These are phyloP conservation scores for Neuroterus valhalla DNA, from an alignment of 1,140 invertebrate species.

Conservation along the genomic window DNA sequence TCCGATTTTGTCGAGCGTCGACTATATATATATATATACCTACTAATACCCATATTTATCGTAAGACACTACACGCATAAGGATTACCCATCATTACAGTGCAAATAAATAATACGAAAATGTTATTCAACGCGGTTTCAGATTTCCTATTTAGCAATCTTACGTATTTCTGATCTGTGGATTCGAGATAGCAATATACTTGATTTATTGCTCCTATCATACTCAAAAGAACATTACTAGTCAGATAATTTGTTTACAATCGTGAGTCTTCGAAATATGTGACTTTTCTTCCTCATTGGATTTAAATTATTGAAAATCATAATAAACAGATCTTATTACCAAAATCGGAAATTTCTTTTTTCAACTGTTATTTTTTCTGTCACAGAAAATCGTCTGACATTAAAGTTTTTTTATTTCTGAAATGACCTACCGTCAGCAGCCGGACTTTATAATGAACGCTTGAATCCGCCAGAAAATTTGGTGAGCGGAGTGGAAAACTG, in stretches of 20 bases:
- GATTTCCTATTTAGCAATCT: background rate
- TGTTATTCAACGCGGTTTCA: slow-evolving; percentile 11
- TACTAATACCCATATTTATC: background rate
- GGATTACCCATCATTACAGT: slow-evolving; percentile 12
- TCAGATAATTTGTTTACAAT: slow-evolving; percentile 10
- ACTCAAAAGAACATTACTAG: slow-evolving; percentile 21
- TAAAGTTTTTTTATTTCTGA: no score
- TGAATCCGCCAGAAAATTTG: no score
- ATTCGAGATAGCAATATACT: background rate
- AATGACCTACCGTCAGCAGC: no score
- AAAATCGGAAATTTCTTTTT: no score
- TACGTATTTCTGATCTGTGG: background rate
- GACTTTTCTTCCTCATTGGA: no score
- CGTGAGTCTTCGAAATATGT: no score
- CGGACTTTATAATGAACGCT: no score
- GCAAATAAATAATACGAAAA: slow-evolving; percentile 25
- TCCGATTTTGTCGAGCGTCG: slow-evolving; percentile 19
- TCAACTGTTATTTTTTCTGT: no score
- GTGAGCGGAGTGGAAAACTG: no score
- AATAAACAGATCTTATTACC: no score
- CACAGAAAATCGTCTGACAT: no score
- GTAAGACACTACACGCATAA: background rate
- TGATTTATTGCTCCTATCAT: slow-evolving; percentile 6
- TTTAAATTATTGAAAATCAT: no score
- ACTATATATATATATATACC: background rate